Evolutionary conservation across 2,113 vertebrate species (phyloP).

Genomic region (Tetrao urogallus): DNA sequence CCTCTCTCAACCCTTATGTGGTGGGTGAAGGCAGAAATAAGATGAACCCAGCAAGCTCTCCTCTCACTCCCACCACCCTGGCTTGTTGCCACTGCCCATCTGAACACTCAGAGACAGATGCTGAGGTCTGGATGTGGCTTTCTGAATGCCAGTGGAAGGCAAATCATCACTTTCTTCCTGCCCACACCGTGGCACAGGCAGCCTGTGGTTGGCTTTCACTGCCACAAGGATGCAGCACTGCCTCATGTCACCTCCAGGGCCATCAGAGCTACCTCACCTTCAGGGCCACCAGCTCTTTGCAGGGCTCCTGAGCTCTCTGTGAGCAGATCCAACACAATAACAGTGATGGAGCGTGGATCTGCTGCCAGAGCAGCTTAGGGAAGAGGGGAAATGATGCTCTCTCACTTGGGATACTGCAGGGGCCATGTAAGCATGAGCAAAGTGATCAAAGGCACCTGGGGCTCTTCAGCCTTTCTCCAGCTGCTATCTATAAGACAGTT

Average conservation of each 20-base stretch:
- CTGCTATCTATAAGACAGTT: neutral
- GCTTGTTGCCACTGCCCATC: fast-evolving
- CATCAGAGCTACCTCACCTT: neutral
- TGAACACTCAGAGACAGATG: neutral
- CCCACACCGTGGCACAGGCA: neutral
- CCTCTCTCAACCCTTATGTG: neutral
- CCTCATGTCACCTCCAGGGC: fast-evolving
- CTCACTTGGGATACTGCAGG: neutral
- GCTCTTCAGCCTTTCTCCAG: neutral
- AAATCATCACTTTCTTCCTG: neutral
- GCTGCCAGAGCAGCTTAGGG: neutral
- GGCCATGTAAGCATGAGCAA: neutral
- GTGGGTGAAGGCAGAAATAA: neutral
- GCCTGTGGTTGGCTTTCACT: fast-evolving
- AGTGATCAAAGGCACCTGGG: neutral
- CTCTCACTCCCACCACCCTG: neutral
- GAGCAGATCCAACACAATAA: neutral
- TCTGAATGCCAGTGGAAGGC: neutral
- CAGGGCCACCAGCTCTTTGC: neutral
- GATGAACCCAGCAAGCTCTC: neutral
- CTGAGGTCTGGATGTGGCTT: neutral
- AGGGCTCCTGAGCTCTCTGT: fast-evolving
- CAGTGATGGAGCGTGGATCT: neutral
- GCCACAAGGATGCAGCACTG: neutral
- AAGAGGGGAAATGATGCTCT: neutral